A percentile compares a stretch with the other conserved stretches of the same genome.
Conservation (phyloP, 2,888 invertebrate genomes). For the Stenodema calcarata region DNA sequence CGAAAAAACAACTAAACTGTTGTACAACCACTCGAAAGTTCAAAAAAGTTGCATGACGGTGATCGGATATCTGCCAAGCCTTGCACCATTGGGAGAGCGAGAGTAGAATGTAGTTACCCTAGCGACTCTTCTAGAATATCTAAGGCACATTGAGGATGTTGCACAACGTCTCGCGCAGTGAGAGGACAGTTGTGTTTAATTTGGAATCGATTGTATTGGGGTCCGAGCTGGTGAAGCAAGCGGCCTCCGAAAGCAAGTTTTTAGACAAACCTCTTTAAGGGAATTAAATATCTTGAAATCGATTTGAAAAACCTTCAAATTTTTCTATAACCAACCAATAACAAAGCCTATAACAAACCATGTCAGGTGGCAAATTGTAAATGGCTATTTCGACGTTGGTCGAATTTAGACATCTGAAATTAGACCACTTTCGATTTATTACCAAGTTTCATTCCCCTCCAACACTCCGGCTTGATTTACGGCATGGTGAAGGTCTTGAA, state of each 20-base stretch:
- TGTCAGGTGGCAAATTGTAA: background rate
- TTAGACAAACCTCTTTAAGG: background rate
- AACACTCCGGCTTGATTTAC: too few species aligned
- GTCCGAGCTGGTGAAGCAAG: background rate
- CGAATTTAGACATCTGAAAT: background rate
- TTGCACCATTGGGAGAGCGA: background rate
- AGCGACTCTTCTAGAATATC: background rate
- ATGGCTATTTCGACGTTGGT: background rate
- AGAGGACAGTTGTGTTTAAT: background rate
- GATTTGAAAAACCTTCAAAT: background rate
- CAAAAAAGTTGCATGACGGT: background rate
- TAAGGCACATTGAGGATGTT: background rate
- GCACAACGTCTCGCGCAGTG: background rate
- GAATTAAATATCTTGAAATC: background rate
- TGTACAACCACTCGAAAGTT: background rate
- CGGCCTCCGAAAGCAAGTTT: background rate
- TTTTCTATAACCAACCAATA: background rate
- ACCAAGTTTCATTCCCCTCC: too few species aligned
- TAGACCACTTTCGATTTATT: background rate
- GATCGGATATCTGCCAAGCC: background rate
- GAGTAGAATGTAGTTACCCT: background rate
- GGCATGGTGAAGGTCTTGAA: too few species aligned
- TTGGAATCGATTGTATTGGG: background rate
- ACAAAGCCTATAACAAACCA: too few species aligned
- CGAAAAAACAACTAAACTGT: background rate